A percentile compares a stretch with the other conserved stretches of the same genome.
These are phyloP conservation scores for Schlechtendalia chinensis DNA, from an alignment of 1,140 invertebrate species.

Conservation along the genomic window DNA sequence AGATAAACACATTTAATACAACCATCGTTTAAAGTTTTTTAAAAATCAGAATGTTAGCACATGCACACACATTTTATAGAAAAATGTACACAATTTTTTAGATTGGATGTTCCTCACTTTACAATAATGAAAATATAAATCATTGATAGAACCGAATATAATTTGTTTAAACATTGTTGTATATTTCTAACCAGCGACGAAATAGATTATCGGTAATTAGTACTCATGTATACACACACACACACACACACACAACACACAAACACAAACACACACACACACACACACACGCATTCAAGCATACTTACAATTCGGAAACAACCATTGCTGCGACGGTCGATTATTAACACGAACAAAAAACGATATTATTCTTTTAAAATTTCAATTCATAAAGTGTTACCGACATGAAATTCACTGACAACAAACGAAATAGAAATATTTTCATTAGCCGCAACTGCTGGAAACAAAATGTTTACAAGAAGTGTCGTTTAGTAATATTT, in stretches of 20 bases:
- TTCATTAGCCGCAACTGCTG: no score
- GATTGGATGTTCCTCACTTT: background rate
- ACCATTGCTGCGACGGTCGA: background rate
- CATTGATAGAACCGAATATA: background rate
- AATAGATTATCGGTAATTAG: background rate
- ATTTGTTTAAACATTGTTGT: background rate
- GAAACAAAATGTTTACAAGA: no score
- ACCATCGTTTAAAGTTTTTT: no score
- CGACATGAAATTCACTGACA: no score
- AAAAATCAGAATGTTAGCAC: no score
- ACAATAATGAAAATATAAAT: background rate
- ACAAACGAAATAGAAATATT: no score
- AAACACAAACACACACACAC: background rate
- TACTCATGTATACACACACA: no score
- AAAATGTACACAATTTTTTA: background rate
- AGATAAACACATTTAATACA: no score
- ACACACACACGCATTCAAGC: background rate
- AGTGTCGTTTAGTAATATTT: no score
- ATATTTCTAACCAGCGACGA: background rate
- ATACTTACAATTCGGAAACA: slow-evolving; percentile 46
- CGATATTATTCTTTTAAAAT: background rate
- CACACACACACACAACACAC: background rate
- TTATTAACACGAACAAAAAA: background rate
- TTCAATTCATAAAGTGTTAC: background rate
- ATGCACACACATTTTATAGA: background rate